Base-by-base conservation (phyloP, 2,797 vertebrate genomes). In the Orestias chungarensis region DNA sequence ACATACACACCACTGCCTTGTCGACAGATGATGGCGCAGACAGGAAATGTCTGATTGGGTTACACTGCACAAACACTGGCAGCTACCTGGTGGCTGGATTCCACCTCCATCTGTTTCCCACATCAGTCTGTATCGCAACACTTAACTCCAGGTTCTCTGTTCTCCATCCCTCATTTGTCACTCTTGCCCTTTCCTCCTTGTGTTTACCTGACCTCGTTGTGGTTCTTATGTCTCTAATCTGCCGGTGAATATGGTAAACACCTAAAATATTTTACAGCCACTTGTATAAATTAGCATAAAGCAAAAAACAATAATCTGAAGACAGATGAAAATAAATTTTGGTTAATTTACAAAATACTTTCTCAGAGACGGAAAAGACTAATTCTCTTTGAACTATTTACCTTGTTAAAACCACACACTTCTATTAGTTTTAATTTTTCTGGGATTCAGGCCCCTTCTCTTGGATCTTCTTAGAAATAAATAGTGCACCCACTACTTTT, bases 31-130 rank as follows among this genome's bases (percentile, higher is more conserved):
- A 93, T 92, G 94, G 89, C 85, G 79, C 88, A 92, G 88, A 89
- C 88, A 93, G 93, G 91, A 95, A 95, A 88, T 89, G 85, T 88
- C 86, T 88, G 94, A 92, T 95, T 84, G 43, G 88, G 86, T 95
- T 95, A 94, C 92, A 1, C 50, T 85, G 85, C 86, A 90, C 94
- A 95, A 94, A 95, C 87, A 94, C 81, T 12, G 85, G 81, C 86
- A 88, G 91, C 92, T 93, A 95, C 92, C 92, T 91, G 88, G 93
- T 88, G 83, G 87, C 81, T 65, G 86, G 59, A 75, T 82, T 89
- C 73, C 89, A 81, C 76, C 87, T 85, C 88, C 89, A 95, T 95
- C 90, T 95, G 93, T 91, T 93, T 86, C 11, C 76, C 82, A 80
- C 93, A 92, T 93, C 86, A 92, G 82, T 74, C 82, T 76, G 80